These are phyloP conservation scores for Plestiodon gilberti DNA, from an alignment of 2,113 vertebrate species.

Conservation along the genomic window DNA sequence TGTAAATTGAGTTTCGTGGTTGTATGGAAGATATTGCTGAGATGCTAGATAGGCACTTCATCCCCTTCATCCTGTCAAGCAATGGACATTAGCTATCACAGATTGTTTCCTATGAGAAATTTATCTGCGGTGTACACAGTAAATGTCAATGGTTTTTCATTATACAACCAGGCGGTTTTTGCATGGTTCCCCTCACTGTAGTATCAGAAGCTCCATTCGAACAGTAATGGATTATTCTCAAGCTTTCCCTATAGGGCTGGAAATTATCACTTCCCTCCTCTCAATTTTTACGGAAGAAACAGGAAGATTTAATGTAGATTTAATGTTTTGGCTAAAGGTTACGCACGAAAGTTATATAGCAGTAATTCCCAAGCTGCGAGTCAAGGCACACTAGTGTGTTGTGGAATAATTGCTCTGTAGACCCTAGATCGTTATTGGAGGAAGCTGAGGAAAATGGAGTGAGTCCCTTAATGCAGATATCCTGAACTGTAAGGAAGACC, in stretches of 20 bases:
- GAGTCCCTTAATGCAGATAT: too few species aligned
- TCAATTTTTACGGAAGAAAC: not conserved
- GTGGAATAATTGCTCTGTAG: not conserved
- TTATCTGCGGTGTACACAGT: conserved; percentile 4
- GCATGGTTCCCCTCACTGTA: not conserved
- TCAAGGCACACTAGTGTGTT: not conserved
- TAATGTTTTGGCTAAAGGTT: not conserved
- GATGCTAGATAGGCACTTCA: conserved; percentile 26
- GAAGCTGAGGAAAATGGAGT: not conserved
- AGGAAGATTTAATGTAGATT: not conserved
- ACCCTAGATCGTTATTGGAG: too few species aligned
- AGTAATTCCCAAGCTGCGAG: not conserved
- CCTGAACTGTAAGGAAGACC: too few species aligned
- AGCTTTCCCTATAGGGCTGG: not conserved
- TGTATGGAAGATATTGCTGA: conserved; percentile 44
- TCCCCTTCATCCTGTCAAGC: conserved; percentile 32
- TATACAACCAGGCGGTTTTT: conserved; percentile 33
- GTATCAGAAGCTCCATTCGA: conserved; percentile 25
- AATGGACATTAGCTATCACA: conserved; percentile 14
- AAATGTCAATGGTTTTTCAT: conserved; percentile 44
- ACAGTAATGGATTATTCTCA: conserved; percentile 14
- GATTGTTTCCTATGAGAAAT: conserved; percentile 42
- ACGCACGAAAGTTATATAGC: not conserved
- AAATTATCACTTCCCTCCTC: conserved; percentile 24
- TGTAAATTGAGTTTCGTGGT: conserved; percentile 57